A percentile compares a stretch with the other conserved stretches of the same genome.
phyloP scores from a whole-genome alignment of 2,113 vertebrate species.

The Macrotis lagotis region DNA sequence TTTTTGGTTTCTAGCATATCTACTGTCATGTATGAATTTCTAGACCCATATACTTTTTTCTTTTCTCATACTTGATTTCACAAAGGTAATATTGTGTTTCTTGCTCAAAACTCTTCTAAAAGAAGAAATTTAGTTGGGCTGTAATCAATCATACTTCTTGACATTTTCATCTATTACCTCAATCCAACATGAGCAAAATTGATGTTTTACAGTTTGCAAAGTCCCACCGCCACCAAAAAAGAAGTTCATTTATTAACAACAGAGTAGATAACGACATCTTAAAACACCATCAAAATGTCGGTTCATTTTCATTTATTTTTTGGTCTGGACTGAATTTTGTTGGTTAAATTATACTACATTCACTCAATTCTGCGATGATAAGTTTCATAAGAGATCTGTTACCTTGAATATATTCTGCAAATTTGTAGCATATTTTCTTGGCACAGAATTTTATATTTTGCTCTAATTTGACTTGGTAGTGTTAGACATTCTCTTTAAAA shows the following conservation, averaged over 20 bases:
- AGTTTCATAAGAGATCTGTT: slow-evolving; percentile 55
- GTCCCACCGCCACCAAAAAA: slow-evolving; percentile 25
- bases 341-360: slow-evolving; percentile 67
- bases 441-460: slow-evolving; percentile 44
- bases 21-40: slow-evolving; percentile 50
- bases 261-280: slow-evolving; percentile 30
- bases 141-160: slow-evolving; percentile 65
- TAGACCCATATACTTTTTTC: slow-evolving; percentile 65
- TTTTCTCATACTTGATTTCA: slow-evolving; percentile 57
- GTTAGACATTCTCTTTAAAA: slow-evolving; percentile 57
- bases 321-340: slow-evolving; percentile 58
- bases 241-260: slow-evolving; percentile 34
- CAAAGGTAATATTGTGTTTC: slow-evolving; percentile 61
- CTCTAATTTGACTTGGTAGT: slow-evolving; percentile 69
- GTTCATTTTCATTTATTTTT: slow-evolving; percentile 65
- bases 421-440: slow-evolving; percentile 73
- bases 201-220: slow-evolving; percentile 68
- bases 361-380: slow-evolving; percentile 56
- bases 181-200: slow-evolving; percentile 71
- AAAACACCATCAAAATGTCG: slow-evolving; percentile 50
- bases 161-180: slow-evolving; percentile 67
- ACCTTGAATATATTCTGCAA: slow-evolving; percentile 72
- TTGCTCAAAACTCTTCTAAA: slow-evolving; percentile 64
- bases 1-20: slow-evolving; percentile 28
- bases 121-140: slow-evolving; percentile 70